Evolutionary conservation across 92 coral and sea anemone genomes (phyloP).

Genomic region (Montipora capitata): DNA sequence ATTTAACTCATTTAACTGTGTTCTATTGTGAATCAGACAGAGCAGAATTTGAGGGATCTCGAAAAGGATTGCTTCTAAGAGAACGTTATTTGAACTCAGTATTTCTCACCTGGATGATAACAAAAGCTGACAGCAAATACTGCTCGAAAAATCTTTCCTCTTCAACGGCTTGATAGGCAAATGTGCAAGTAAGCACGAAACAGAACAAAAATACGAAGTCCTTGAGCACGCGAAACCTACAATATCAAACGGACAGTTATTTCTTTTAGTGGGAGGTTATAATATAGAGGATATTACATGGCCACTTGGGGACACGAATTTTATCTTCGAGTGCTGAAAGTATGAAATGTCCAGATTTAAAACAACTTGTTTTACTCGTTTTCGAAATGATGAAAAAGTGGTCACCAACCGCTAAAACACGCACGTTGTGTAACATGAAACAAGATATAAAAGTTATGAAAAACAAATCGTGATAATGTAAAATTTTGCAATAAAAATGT

Average conservation of each 20-base stretch:
- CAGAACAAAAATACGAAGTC: constrained; percentile 80
- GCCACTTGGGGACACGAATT: too few species aligned
- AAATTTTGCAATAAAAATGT: too few species aligned
- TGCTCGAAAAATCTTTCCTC: constrained; percentile 85
- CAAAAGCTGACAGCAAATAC: constrained; percentile 83
- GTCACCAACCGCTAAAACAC: too few species aligned
- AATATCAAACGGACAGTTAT: not conserved
- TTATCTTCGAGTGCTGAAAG: too few species aligned
- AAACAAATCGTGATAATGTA: too few species aligned
- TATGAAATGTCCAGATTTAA: too few species aligned
- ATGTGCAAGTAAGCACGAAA: constrained; percentile 84
- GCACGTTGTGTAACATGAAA: too few species aligned
- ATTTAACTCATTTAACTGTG: too few species aligned
- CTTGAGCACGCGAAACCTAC: constrained; percentile 91
- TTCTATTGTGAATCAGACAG: not conserved
- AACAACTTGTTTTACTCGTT: too few species aligned
- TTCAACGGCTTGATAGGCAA: constrained; percentile 87
- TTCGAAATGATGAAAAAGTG: too few species aligned
- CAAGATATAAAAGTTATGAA: too few species aligned
- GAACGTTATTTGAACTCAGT: not conserved
- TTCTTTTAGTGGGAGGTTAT: not conserved
- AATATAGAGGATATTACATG: too few species aligned
- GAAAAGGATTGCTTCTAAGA: not conserved
- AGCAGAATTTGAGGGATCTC: not conserved
- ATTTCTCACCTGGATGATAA: constrained; percentile 86